A percentile compares a stretch with the other conserved stretches of the same genome.
Evolutionary conservation across 2,797 vertebrate species (phyloP).

Genomic region (Okamejei kenojei): DNA sequence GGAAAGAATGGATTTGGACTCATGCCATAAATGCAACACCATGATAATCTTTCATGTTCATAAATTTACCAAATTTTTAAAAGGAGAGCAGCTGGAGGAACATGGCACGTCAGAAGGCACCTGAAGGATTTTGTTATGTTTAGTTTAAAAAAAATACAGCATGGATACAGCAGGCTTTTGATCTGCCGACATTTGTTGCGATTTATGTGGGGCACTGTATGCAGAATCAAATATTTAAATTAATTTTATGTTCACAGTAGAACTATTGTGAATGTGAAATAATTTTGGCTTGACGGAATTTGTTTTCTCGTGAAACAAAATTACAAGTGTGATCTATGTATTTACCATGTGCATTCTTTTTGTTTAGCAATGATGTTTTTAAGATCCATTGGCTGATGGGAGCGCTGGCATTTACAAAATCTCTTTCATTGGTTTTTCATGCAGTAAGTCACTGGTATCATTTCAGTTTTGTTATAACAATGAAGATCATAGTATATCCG

Average conservation of each 20-base stretch:
- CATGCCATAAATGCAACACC: background rate
- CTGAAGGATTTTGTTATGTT: no score
- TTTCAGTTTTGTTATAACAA: background rate
- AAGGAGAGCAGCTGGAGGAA: no score
- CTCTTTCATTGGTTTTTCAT: slow-evolving; percentile 73
- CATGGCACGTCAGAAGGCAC: no score
- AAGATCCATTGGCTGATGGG: slow-evolving; percentile 85
- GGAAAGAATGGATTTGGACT: background rate
- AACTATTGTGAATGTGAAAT: background rate
- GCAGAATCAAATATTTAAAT: background rate
- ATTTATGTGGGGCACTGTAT: background rate
- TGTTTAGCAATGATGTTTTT: slow-evolving; percentile 66
- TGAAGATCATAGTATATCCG: background rate
- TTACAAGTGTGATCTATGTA: background rate
- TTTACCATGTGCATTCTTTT: background rate
- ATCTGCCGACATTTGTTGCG: background rate
- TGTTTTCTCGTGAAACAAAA: background rate
- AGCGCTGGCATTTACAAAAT: slow-evolving; percentile 76
- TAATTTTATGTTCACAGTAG: background rate
- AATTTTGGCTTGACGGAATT: background rate
- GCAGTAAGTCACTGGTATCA: slow-evolving; percentile 56
- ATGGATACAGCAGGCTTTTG: no score
- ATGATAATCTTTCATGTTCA: background rate
- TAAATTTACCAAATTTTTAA: background rate
- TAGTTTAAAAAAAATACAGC: no score